Conservation (phyloP, 2,888 invertebrate species). For the Leptopilina myrica region DNA sequence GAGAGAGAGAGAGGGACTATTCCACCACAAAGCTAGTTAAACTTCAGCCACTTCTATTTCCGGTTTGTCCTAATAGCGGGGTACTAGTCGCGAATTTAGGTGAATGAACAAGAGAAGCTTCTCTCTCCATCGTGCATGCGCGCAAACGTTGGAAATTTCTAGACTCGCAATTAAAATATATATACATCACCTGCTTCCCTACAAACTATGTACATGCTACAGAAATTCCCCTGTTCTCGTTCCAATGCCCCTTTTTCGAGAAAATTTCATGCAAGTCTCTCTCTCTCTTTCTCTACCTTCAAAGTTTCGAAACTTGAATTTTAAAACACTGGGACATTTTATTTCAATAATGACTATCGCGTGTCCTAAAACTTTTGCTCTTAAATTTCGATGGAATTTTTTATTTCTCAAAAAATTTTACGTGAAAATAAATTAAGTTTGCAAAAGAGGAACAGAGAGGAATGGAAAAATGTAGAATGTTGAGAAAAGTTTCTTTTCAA, state of each 20-base stretch:
- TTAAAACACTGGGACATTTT: too few relatives aligned
- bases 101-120: conserved; percentile 33
- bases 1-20: conserved; percentile 55
- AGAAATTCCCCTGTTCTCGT: not conserved
- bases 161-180: conserved; percentile 25
- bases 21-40: conserved; percentile 67
- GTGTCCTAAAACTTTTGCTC: too few relatives aligned
- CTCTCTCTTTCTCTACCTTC: too few relatives aligned
- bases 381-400: too few relatives aligned
- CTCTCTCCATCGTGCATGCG: conserved; percentile 29
- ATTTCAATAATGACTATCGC: too few relatives aligned
- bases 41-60: conserved; percentile 71
- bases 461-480: too few relatives aligned
- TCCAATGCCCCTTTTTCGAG: not conserved
- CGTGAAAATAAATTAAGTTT: too few relatives aligned
- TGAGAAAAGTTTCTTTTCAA: too few relatives aligned
- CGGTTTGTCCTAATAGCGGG: conserved; percentile 66
- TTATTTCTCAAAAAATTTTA: too few relatives aligned
- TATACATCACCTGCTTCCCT: conserved; percentile 32
- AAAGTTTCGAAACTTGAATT: too few relatives aligned
- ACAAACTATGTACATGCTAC: not conserved
- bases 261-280: too few relatives aligned
- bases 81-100: conserved; percentile 48
- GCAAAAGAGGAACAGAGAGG: too few relatives aligned
- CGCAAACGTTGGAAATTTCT: not conserved